These are phyloP conservation scores for Coturnix japonica DNA, from an alignment of 2,113 vertebrate genomes.

Conservation along the genomic window DNA sequence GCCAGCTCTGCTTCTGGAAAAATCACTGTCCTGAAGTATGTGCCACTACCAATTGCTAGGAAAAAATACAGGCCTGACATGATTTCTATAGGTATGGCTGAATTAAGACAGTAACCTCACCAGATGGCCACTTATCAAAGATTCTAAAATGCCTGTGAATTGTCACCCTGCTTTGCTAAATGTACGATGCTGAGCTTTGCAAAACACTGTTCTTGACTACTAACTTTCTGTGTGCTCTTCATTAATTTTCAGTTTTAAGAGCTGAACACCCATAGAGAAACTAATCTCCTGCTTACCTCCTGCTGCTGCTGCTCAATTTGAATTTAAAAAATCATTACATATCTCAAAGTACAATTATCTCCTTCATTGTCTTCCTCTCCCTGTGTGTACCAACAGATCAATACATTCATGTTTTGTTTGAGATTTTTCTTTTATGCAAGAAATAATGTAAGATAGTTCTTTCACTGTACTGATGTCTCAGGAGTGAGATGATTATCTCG, in stretches of 20 bases:
- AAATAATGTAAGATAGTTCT: neutral
- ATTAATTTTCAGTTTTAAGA: neutral
- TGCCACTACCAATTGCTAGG: neutral
- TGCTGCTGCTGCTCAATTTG: neutral
- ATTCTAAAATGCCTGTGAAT: neutral
- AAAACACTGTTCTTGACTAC: neutral
- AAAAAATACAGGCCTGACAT: neutral
- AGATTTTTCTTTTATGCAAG: neutral
- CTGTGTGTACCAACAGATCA: neutral
- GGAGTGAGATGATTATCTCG: neutral
- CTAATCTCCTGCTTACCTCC: neutral
- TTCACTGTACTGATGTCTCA: neutral
- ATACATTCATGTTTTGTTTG: neutral
- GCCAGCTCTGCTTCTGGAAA: neutral
- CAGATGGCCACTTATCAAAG: accelerated
- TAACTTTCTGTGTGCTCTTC: neutral
- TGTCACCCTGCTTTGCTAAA: neutral
- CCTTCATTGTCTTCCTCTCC: neutral
- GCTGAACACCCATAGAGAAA: neutral
- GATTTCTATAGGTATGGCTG: neutral
- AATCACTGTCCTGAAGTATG: neutral
- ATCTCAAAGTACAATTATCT: neutral
- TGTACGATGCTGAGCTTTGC: neutral
- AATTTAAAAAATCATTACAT: neutral
- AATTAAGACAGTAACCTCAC: neutral